Evolutionary conservation across 2,797 vertebrate species (phyloP), one percentile per base, ranked within the genome.

Genomic region (Sebastes aleutianus): DNA sequence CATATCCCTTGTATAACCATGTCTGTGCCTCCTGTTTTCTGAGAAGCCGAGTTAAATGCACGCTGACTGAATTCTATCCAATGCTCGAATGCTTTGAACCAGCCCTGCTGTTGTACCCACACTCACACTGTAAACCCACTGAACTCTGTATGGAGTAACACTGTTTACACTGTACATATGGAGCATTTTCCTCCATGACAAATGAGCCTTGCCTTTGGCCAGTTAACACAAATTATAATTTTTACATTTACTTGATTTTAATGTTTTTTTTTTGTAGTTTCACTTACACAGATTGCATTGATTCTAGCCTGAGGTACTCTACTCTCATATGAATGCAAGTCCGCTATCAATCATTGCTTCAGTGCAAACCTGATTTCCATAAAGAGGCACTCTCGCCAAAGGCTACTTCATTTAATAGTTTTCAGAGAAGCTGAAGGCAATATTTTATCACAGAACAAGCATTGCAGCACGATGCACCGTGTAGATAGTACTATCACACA

Each of bases 301-400:
- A 87, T 87, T 80, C 59, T 29, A 70, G 74, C 85, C 81, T 4
- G 22, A 85, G 58, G 87, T 66, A 62, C 27, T 78, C 32, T 22
- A 6, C 67, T 65, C 26, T 76, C 32, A 58, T 79, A 79, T 22
- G 43, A 76, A 82, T 81, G 26, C 22, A 73, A 20, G 75, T 82
- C 27, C 73, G 71, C 73, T 70, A 90, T 92, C 79, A 85, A 84
- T 91, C 84, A 89, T 80, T 13, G 31, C 54, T 71, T 82, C 32
- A 68, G 57, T 34, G 43, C 16, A 69, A 82, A 66, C 18, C n/a
- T 80, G 34, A 82, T 86, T 87, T 85, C 29, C 27, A 76, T 87
- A 72, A 69, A 65, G 12, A 75, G 5, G 14, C 50, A 57, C 18
- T 78, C 14, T 47, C 2, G 24, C 65, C 36, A 29, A 65, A 79